Conservation (phyloP, 2,888 invertebrate species). For the Homarus gammarus region DNA sequence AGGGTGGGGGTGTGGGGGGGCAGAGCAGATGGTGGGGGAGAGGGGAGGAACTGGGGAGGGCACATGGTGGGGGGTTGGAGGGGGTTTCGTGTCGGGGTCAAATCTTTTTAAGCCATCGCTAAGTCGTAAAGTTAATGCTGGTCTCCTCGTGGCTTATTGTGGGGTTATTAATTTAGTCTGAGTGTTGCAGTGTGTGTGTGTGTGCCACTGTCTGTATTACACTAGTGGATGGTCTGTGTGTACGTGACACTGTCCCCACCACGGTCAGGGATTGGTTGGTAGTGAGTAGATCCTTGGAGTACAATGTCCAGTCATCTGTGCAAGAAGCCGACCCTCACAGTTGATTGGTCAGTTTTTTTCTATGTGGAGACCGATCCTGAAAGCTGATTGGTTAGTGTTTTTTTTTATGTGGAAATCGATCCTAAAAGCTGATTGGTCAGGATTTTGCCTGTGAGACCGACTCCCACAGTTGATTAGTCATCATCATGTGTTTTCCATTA, state of each 20-base stretch:
- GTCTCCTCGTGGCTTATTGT: neutral
- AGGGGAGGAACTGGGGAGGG: neutral
- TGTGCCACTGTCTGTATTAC: neutral
- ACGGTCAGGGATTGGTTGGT: no score
- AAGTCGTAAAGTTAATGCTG: neutral
- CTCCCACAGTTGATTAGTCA: no score
- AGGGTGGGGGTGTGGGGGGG: neutral
- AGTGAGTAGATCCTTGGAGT: no score
- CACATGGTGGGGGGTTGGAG: neutral
- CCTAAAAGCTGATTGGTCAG: no score
- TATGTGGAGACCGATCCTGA: no score
- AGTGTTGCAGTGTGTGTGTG: neutral
- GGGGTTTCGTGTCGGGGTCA: neutral
- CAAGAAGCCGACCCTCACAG: no score
- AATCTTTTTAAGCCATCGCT: slow-evolving; percentile 7
- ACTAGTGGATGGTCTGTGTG: neutral
- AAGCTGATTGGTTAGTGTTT: no score
- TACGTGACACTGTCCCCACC: neutral
- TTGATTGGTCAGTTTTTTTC: no score
- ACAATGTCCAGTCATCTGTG: no score
- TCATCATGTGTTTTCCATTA: no score
- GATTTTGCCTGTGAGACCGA: neutral
- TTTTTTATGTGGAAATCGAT: no score
- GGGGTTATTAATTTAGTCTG: neutral
- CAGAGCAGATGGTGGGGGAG: slow-evolving; percentile 3